A percentile compares a stretch with the other conserved stretches of the same genome.
These are phyloP conservation scores for Corbicula japonica DNA, from an alignment of 2,888 invertebrate genomes.

Conservation along the genomic window DNA sequence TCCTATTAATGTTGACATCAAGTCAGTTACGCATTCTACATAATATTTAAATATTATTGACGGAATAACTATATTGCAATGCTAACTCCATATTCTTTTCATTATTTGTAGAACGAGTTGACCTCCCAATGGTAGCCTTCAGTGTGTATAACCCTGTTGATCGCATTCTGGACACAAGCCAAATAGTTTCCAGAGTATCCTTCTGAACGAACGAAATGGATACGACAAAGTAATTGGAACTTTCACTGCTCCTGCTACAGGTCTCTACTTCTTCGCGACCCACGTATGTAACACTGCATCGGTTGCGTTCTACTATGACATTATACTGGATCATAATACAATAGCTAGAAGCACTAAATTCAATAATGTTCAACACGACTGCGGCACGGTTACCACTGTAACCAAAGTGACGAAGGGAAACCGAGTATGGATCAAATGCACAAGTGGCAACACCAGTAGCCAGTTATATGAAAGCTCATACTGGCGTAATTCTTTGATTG, in stretches of 20 bases:
- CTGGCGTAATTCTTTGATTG: background rate
- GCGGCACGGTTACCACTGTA: background rate
- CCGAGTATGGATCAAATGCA: constrained; percentile 2
- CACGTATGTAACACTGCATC: background rate
- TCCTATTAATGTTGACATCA: no score
- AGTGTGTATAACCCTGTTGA: background rate
- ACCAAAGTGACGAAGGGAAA: background rate
- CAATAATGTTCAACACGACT: background rate
- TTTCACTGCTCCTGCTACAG: background rate
- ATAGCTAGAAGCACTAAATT: background rate
- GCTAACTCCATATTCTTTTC: no score
- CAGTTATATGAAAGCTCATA: background rate
- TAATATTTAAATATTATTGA: no score
- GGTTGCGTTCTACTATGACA: background rate
- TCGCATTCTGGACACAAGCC: background rate
- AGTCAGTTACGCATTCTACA: no score
- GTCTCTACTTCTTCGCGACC: constrained; percentile 5
- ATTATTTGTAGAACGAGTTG: background rate
- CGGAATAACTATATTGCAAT: no score
- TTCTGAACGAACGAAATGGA: background rate
- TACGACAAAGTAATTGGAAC: constrained; percentile 1
- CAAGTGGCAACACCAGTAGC: background rate
- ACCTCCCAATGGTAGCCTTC: constrained; percentile 9
- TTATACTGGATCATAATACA: background rate
- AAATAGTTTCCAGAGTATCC: background rate